Percentiles rank a stretch among this genome's conserved stretches.
phyloP scores from a whole-genome alignment of 37 sponge, comb jelly and placozoan species.

The Chondrosia reniformis region DNA sequence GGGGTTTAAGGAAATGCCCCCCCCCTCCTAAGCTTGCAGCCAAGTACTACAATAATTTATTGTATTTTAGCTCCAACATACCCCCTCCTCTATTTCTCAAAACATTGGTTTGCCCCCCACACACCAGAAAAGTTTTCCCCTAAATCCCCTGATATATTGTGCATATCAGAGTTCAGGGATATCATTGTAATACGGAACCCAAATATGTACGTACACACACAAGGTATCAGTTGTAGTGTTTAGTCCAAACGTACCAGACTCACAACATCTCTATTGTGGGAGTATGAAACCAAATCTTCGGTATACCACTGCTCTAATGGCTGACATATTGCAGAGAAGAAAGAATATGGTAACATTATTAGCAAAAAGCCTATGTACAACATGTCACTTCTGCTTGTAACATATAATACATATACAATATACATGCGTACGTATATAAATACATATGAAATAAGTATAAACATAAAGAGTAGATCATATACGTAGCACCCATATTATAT shows the following conservation, averaged over 20 bases:
- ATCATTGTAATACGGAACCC: not conserved
- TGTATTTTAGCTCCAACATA: too few relatives aligned
- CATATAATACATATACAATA: not conserved
- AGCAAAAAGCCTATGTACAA: not conserved
- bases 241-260: not conserved
- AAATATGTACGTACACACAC: not conserved
- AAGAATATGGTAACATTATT: not conserved
- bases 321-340: not conserved
- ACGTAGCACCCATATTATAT: not conserved
- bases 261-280: not conserved
- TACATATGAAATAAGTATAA: not conserved
- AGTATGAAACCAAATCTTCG: constrained; percentile 7
- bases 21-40: not conserved
- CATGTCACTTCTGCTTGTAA: not conserved
- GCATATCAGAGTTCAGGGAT: too few relatives aligned
- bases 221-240: not conserved
- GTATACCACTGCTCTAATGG: constrained; percentile 15
- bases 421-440: not conserved
- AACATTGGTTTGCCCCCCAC: too few relatives aligned
- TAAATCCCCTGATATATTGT: too few relatives aligned
- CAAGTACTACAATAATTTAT: too few relatives aligned
- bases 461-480: not conserved
- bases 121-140: too few relatives aligned
- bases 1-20: not conserved
- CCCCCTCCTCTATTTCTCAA: too few relatives aligned